These are phyloP conservation scores for Urocitellus parryii DNA, from an alignment of 2,113 vertebrate genomes.

Conservation along the genomic window DNA sequence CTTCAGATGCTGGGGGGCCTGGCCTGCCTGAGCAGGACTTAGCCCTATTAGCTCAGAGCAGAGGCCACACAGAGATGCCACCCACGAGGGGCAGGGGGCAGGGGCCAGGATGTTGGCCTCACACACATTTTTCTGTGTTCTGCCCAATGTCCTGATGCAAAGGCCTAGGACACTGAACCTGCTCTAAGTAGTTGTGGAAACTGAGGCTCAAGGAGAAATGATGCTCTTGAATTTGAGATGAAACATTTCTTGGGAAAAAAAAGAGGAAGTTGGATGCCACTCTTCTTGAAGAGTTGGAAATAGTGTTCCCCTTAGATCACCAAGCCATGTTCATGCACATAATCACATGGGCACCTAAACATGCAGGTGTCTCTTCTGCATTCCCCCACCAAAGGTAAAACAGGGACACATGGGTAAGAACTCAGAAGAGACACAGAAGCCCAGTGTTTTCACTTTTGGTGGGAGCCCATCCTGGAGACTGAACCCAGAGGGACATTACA, in stretches of 20 bases:
- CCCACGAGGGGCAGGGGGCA: not conserved
- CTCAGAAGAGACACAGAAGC: not conserved
- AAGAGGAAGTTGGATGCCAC: not conserved
- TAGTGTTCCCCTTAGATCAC: not conserved
- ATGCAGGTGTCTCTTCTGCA: not conserved
- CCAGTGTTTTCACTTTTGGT: not conserved
- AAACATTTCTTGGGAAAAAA: constrained; percentile 9
- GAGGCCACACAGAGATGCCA: constrained; percentile 37
- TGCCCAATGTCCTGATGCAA: not conserved
- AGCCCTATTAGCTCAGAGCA: constrained; percentile 23
- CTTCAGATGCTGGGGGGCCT: not conserved
- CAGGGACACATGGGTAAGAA: not conserved
- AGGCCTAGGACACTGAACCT: not conserved
- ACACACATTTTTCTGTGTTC: not conserved
- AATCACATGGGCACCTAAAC: not conserved
- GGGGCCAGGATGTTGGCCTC: not conserved
- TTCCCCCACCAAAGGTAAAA: not conserved
- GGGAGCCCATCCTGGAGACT: too few species aligned
- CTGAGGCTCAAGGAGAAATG: not conserved
- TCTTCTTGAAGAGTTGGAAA: constrained; percentile 12
- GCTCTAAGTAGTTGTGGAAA: constrained; percentile 3
- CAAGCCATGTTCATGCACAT: not conserved
- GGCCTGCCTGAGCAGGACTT: not conserved
- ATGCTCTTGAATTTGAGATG: not conserved
- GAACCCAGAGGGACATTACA: too few species aligned